Evolutionary conservation across 2,888 invertebrate species (phyloP).

Genomic region (Parnassius apollo): DNA sequence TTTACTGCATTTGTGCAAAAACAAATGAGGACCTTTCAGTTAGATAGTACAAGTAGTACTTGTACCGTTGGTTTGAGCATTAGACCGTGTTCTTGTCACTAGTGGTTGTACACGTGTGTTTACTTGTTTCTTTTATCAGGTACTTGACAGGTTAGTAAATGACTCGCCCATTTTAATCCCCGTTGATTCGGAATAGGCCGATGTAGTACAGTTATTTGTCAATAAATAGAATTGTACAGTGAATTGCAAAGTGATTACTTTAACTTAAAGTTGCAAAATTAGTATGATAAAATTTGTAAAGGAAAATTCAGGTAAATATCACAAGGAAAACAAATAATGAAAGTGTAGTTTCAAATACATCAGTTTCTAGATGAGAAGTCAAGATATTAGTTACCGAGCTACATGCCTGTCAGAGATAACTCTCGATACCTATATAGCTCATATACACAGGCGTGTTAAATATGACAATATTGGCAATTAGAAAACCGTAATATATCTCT

Average conservation of each 20-base stretch:
- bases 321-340: background rate
- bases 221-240: slow-evolving; percentile 1
- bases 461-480: slow-evolving; percentile 40
- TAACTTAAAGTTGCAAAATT: background rate
- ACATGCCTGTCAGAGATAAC: slow-evolving; percentile 12
- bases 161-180: slow-evolving; percentile 10
- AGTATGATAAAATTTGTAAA: background rate
- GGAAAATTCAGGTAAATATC: background rate
- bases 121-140: slow-evolving; percentile 23
- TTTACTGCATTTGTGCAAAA: slow-evolving; percentile 1
- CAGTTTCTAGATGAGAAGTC: slow-evolving; percentile 4
- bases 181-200: slow-evolving; percentile 13
- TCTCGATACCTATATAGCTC: background rate
- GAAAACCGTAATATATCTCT: slow-evolving; percentile 39
- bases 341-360: slow-evolving; percentile 1
- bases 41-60: slow-evolving; percentile 18
- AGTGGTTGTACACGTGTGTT: slow-evolving; percentile 10
- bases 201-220: slow-evolving; percentile 9
- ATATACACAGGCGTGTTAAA: slow-evolving; percentile 22
- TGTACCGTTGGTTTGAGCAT: slow-evolving; percentile 17
- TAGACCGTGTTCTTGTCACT: slow-evolving; percentile 7
- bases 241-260: background rate
- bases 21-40: slow-evolving; percentile 7
- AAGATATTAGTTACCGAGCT: background rate
- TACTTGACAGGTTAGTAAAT: slow-evolving; percentile 21